Evolutionary conservation across 2,113 vertebrate genomes (phyloP).

Genomic region (Tachuris rubrigastra): DNA sequence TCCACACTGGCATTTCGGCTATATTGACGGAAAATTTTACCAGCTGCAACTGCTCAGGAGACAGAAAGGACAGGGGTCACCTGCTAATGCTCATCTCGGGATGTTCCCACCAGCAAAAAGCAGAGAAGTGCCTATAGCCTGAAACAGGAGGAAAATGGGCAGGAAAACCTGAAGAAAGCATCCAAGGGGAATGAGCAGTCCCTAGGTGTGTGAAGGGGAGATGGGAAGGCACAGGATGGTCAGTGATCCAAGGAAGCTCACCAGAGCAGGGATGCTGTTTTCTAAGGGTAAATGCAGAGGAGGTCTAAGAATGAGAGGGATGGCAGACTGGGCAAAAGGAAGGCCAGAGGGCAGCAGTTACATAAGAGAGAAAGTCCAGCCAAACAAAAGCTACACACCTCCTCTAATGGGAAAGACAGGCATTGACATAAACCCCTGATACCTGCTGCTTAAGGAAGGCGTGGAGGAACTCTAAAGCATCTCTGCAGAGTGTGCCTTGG

Average conservation of each 20-base stretch:
- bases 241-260: not conserved
- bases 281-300: not conserved
- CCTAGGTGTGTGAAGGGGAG: not conserved
- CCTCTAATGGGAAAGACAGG: not conserved
- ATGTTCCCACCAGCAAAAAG: not conserved
- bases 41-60: slow-evolving; percentile 2
- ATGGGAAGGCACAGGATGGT: not conserved
- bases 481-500: not conserved
- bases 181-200: accelerated
- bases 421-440: not conserved
- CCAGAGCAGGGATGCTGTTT: not conserved
- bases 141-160: not conserved
- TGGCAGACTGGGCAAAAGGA: not conserved
- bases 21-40: slow-evolving; percentile 46
- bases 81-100: not conserved
- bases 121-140: not conserved
- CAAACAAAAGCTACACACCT: not conserved
- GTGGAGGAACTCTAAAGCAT: not conserved
- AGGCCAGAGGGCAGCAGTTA: not conserved
- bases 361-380: not conserved
- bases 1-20: not conserved
- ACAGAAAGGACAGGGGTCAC: not conserved
- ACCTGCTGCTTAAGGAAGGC: not conserved
- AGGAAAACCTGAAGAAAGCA: not conserved
- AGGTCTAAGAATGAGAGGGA: not conserved